These are phyloP conservation scores for Drosophila grimshawi DNA, from an alignment of 1,140 invertebrate species.

Conservation along the genomic window DNA sequence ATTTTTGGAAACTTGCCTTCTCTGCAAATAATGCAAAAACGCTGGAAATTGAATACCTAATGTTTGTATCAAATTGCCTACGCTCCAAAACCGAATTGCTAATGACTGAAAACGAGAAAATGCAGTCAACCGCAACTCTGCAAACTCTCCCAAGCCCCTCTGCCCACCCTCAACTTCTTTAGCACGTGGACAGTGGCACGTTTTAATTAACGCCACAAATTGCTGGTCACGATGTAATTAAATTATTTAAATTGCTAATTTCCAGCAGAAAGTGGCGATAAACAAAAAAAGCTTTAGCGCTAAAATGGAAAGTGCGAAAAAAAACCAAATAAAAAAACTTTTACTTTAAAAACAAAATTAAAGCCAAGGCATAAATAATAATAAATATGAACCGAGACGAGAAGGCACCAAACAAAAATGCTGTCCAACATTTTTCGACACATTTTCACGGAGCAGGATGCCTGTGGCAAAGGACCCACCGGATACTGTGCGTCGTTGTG, in stretches of 20 bases:
- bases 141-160: not conserved
- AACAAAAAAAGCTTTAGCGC: conserved; percentile 22
- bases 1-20: not conserved
- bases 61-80: conserved; percentile 25
- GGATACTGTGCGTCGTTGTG: conserved; percentile 56
- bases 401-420: conserved; percentile 9
- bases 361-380: conserved; percentile 66
- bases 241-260: conserved; percentile 82
- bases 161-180: not conserved
- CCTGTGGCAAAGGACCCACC: conserved; percentile 27
- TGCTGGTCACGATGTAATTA: conserved; percentile 74
- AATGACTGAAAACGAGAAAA: conserved; percentile 61
- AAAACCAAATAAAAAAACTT: not conserved
- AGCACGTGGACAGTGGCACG: conserved; percentile 73
- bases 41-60: not conserved
- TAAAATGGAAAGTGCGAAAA: conserved; percentile 62
- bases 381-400: conserved; percentile 25
- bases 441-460: conserved; percentile 15
- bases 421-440: conserved; percentile 36
- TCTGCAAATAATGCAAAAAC: conserved; percentile 12
- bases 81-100: conserved; percentile 44
- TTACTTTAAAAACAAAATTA: conserved; percentile 41
- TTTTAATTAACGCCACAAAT: conserved; percentile 80
- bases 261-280: conserved; percentile 27
- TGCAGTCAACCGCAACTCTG: not conserved